Base-by-base conservation (phyloP, 2,888 invertebrate species). In the Harpagoxenus sublaevis region DNA sequence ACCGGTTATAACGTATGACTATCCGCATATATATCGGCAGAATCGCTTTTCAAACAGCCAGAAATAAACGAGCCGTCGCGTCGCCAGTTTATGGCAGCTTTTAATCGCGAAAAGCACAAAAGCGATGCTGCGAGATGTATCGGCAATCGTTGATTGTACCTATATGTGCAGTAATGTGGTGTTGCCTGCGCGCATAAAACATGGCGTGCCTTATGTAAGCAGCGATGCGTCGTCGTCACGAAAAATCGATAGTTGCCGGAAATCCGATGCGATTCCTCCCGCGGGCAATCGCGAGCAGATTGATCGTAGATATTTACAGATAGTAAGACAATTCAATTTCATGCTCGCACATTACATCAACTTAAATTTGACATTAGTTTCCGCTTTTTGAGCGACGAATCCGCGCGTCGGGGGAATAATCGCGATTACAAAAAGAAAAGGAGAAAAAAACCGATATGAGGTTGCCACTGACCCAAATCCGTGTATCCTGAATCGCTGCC, bases 381-480 rank as follows among this genome's bases (percentile, higher is more conserved):
- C 9, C 63, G 57, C 57, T 63, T 74, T 74, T 75, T 51, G 45
- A 15, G 10, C 18, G n/a, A 1, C 42, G 75, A 55, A 66, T 78
- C 39, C 74, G 55, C 53, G 39, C 39, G 45, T 45, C 42, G 45
- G 28, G 9, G 31, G 28, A 68, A 35, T 23, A 28, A 73, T n/a
- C 55, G 35, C 23, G 83, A 62, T n/a, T 42, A 35, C 1, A 35
- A 23, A 42, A 23, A 48, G 12, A n/a, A 23, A 8, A 6, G 0
- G 10, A 18, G 1, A n/a, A 15, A 42, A 66, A 28, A 31, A 28
- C 10, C 31, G 65, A 65, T 65, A 84, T 23, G 71, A 63, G 85
- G 55, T 83, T 88, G 87, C 87, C 62, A 90, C 86, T 90, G 89
- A 90, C 91, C 90, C 68, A 89, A 84, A 90, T 91, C 68, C 87